Percentiles rank a stretch among this genome's conserved stretches.
Conservation (phyloP, 2,113 vertebrate species). For the Pseudorhombus dupliciocellatus region DNA sequence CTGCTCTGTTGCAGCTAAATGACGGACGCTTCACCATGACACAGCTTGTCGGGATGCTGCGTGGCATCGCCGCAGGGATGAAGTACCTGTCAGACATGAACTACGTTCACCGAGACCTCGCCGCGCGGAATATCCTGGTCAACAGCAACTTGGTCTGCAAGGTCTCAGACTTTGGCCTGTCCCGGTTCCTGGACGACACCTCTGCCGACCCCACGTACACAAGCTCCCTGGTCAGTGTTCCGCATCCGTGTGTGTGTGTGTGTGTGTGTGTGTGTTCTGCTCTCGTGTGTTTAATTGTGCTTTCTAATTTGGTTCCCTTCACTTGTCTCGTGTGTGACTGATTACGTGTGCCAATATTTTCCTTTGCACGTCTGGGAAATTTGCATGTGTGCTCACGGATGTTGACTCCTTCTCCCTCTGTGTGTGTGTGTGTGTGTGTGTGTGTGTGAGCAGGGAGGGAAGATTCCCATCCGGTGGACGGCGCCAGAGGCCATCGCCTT, state of each 20-base stretch:
- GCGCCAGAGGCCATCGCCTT: constrained; percentile 85
- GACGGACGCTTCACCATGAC: constrained; percentile 97
- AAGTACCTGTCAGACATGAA: constrained; percentile 99
- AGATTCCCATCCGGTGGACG: constrained; percentile 86
- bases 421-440: constrained; percentile 17
- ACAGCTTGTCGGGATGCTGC: constrained; percentile 95
- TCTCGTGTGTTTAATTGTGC: constrained; percentile 43
- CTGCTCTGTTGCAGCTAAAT: constrained; percentile 83
- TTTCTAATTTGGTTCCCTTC: constrained; percentile 39
- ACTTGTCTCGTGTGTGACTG: constrained; percentile 42
- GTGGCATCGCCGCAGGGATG: constrained; percentile 95
- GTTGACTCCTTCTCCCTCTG: constrained; percentile 19
- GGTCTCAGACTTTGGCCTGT: constrained; percentile 96
- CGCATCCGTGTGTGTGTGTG: constrained; percentile 6
- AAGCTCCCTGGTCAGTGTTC: constrained; percentile 89
- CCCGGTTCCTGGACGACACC: constrained; percentile 94
- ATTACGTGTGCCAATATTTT: constrained; percentile 60
- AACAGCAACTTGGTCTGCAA: constrained; percentile 99
- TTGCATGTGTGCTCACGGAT: constrained; percentile 4
- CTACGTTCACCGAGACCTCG: constrained; percentile 95
- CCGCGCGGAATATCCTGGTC: constrained; percentile 95
- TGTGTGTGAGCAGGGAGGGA: constrained; percentile 75
- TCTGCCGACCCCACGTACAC: constrained; percentile 94
- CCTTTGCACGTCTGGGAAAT: constrained; percentile 43
- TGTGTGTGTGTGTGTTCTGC: constrained; percentile 25